Evolutionary conservation across 2,797 vertebrate genomes (phyloP).

Genomic region (Diceros bicornis): DNA sequence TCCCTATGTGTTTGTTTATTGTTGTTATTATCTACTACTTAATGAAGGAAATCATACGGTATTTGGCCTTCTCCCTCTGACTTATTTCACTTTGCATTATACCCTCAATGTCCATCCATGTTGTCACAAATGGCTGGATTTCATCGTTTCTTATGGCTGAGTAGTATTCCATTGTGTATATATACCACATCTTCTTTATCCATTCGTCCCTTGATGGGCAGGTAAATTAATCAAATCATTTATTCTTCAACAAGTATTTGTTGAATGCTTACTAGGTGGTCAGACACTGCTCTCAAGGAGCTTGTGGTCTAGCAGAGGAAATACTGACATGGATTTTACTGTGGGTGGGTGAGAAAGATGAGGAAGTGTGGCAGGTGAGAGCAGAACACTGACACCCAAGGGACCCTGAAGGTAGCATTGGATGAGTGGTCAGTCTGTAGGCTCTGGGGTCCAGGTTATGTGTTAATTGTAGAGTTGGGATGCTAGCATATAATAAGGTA

Average conservation of each 20-base stretch:
- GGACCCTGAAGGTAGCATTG: not conserved
- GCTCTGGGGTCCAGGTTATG: not conserved
- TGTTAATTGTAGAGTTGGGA: not conserved
- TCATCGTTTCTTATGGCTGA: too few relatives aligned
- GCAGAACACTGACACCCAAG: not conserved
- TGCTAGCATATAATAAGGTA: not conserved
- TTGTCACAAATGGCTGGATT: too few relatives aligned
- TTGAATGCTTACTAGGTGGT: not conserved
- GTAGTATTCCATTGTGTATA: too few relatives aligned
- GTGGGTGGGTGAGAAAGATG: not conserved
- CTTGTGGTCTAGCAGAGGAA: not conserved
- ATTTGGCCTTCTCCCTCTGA: too few relatives aligned
- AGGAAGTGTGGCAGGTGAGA: not conserved
- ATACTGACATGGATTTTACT: not conserved
- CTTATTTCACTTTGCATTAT: too few relatives aligned
- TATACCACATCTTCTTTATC: too few relatives aligned
- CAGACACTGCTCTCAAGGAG: not conserved
- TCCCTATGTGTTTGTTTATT: too few relatives aligned
- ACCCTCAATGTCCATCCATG: too few relatives aligned
- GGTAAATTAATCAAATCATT: not conserved
- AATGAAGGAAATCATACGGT: too few relatives aligned
- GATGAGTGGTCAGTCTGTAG: not conserved
- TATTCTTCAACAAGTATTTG: not conserved
- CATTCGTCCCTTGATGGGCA: too few relatives aligned
- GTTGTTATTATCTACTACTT: too few relatives aligned